Base-by-base conservation (phyloP, 2,797 vertebrate species). In the Anas flavirostris region DNA sequence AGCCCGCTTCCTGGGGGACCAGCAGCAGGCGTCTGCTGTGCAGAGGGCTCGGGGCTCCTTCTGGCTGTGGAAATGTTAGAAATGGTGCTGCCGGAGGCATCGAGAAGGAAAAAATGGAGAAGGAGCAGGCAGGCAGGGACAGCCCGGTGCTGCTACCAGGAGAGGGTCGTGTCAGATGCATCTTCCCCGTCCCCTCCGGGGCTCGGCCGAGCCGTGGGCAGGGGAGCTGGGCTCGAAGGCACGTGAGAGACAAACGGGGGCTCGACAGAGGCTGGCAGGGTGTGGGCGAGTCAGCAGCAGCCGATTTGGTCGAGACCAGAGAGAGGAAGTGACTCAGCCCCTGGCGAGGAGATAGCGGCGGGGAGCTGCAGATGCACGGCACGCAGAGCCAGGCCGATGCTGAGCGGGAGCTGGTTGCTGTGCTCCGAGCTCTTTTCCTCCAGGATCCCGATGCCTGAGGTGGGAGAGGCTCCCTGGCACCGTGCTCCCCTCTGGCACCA, bases 291-390 rank as follows among this genome's bases (percentile, higher is more conserved):
- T 19, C 41, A 82, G 28, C 10, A 53, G 1, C 52, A 44, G 29
- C 79, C 73, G 63, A 1, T 85, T 79, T 44, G 89, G 64, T 69
- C 56, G 86, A 33, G 70, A 5, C 56, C 15, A 48, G 41, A 16
- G 83, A 46, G 70, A 80, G 86, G 95, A 92, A 70, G 46, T 82
- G 92, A 87, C 63, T 92, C 88, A 90, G 93, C 26, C 7, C 0
- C 74, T 21, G 91, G 59, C 31, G 17, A 74, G 84, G 81, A 84
- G 84, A 58, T 29, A 29, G 52, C 91, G 64, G 77, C 62, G 33
- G 77, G 78, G 74, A 91, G 80, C 66, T 74, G 81, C 84, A 21
- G 69, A 39, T 48, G 11, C 14, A 1, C 7, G 7, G 69, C 52
- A 52, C 6, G 23, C 9, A 46, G 62, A 23, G 50, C 44, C 80